Conservation (phyloP, 2,113 vertebrate species). For the Centrocercus urophasianus region DNA sequence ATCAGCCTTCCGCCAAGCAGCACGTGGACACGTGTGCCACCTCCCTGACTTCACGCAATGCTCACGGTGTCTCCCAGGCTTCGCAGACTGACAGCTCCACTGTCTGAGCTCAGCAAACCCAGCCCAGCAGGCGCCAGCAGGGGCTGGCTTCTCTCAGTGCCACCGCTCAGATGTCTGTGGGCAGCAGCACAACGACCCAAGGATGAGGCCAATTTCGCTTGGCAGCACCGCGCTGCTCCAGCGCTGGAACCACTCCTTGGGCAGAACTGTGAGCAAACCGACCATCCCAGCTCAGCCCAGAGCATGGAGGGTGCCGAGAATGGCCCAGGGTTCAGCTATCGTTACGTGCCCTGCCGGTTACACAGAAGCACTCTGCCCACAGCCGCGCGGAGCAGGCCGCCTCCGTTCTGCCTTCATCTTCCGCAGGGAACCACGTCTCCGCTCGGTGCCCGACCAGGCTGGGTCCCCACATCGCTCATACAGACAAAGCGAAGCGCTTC, state of each 20-base stretch:
- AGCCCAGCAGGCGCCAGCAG: not conserved
- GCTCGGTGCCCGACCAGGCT: not conserved
- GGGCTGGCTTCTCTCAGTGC: conserved; percentile 18
- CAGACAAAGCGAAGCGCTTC: not conserved
- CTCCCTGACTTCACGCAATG: rapidly evolving
- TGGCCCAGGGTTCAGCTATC: not conserved
- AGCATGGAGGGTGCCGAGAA: no score
- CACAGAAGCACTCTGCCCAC: rapidly evolving
- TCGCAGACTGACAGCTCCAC: not conserved
- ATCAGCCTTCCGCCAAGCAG: not conserved
- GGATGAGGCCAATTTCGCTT: not conserved
- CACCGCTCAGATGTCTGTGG: not conserved
- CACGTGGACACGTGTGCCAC: rapidly evolving
- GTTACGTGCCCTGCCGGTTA: rapidly evolving
- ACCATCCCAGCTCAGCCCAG: rapidly evolving
- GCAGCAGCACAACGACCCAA: not conserved
- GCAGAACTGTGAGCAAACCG: not conserved
- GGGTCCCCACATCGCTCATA: no score
- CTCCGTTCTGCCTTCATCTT: not conserved
- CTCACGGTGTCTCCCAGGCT: not conserved
- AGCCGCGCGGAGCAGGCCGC: not conserved
- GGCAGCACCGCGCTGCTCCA: not conserved
- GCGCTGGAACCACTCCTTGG: not conserved
- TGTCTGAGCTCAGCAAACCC: conserved; percentile 20
- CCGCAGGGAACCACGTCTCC: rapidly evolving